Evolutionary conservation across 2,113 vertebrate genomes (phyloP).

Genomic region (Xiphophorus maculatus): DNA sequence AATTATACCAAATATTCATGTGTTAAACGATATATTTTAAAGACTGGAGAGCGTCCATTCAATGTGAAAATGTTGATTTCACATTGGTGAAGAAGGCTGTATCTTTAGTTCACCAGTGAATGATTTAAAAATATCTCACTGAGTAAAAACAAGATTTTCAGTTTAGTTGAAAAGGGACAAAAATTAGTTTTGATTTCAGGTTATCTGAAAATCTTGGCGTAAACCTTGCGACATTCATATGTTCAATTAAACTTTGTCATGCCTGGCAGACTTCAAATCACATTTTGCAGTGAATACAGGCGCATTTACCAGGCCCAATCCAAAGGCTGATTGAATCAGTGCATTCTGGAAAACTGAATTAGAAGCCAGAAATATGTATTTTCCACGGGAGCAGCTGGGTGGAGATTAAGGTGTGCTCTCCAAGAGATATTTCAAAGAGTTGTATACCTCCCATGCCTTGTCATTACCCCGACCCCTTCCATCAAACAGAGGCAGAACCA

Average conservation of each 20-base stretch:
- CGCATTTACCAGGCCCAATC: neutral
- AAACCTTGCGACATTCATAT: constrained; percentile 6
- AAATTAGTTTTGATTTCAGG: neutral
- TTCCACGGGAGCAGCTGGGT: constrained; percentile 28
- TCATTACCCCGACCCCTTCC: constrained; percentile 58
- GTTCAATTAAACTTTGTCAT: constrained; percentile 1
- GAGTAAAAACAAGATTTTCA: neutral
- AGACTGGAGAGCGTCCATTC: neutral
- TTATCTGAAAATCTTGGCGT: neutral
- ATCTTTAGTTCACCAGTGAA: neutral
- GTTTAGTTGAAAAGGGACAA: constrained; percentile 11
- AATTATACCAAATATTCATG: no score
- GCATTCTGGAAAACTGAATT: constrained; percentile 52
- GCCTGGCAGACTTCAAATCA: constrained; percentile 18
- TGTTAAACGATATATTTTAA: no score
- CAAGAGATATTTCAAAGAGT: constrained; percentile 40
- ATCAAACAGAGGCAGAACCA: constrained; percentile 49
- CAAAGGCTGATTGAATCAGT: constrained; percentile 33
- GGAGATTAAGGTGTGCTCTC: constrained; percentile 42
- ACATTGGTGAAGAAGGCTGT: neutral
- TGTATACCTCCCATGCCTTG: constrained; percentile 48
- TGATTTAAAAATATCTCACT: no score
- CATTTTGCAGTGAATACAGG: constrained; percentile 1
- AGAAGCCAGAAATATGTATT: constrained; percentile 40
- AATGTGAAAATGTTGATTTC: neutral